Evolutionary conservation across 2,113 vertebrate species (phyloP), one percentile per base, ranked within the genome.

Genomic region (Fulmarus glacialis): DNA sequence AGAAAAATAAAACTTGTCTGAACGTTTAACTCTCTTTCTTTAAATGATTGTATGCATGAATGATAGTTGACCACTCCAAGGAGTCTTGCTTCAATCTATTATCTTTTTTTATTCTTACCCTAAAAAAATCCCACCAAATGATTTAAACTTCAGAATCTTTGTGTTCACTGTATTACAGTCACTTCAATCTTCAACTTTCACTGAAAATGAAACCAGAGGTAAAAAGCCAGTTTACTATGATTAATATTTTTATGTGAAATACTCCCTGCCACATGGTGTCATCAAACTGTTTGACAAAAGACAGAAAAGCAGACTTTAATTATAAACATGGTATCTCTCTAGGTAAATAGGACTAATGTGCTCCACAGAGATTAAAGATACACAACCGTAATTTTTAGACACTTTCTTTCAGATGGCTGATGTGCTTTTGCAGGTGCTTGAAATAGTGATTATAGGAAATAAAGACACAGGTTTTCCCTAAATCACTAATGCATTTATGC

Each of bases 1-100:
- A 95, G 81, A 93, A 90, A 94, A 91, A 82, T 81, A 15, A 87
- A 94, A 59, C 47, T 52, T 96, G 93, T 48, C 96, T 94, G 77
- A 81, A 84, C 93, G 80, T 94, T 95, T 87, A 91, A 70, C 80
- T 97, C 14, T 23, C 91, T 63, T 82, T 89, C 34, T 77, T 72
- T 36, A 59, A 91, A 22, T 3, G 12, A 3, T 48, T 48, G 15
- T 43, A 1, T 67, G 24, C 2, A 1, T 40, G 43, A 87, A 32
- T 38, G 16, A 23, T 38, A 53, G 19, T 8, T 60, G 38, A 21
- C 22, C 21, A 8, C 29, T 91, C 34, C 34, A 84, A 74, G 38
- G 30, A 59, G 29, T 45, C 50, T 53, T 89, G 55, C 34, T 73
- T 82, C 60, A 81, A 67, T 30, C 8, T 70, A 4, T 78, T 22